Percentiles rank a stretch among this genome's conserved stretches.
Conservation (phyloP, 2,888 invertebrate species). For the Watsonalla binaria region DNA sequence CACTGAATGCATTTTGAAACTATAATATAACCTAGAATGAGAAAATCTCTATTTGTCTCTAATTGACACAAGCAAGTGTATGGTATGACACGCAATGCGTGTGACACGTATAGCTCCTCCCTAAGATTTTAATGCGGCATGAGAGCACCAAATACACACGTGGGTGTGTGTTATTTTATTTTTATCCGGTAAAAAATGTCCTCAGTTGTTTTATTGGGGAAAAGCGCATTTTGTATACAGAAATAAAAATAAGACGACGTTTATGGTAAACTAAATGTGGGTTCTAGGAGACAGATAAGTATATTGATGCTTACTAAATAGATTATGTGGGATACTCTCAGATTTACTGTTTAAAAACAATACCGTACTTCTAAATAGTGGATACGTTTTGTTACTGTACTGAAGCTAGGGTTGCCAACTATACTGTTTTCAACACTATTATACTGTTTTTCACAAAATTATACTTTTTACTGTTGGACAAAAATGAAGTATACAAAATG, state of each 20-base stretch:
- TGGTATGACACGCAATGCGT: not conserved
- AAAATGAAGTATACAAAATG: too few relatives aligned
- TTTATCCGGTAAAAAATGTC: conserved; percentile 16
- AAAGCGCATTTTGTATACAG: conserved; percentile 1
- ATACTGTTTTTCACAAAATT: too few relatives aligned
- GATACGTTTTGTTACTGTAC: too few relatives aligned
- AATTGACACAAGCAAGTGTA: too few relatives aligned
- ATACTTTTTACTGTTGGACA: too few relatives aligned
- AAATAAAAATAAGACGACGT: not conserved
- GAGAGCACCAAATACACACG: conserved; percentile 5
- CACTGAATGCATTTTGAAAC: too few relatives aligned
- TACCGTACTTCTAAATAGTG: too few relatives aligned
- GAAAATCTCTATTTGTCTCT: too few relatives aligned
- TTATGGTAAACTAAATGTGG: not conserved
- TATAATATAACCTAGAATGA: too few relatives aligned
- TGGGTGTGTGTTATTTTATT: conserved; percentile 25
- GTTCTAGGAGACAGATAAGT: not conserved
- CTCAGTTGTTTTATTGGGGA: conserved; percentile 8
- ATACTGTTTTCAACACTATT: too few relatives aligned
- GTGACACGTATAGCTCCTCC: not conserved
- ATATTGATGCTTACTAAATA: not conserved
- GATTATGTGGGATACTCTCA: not conserved
- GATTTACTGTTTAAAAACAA: not conserved
- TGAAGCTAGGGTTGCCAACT: too few relatives aligned
- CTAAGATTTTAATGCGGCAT: conserved; percentile 28